Percentiles rank a stretch among this genome's conserved stretches.
These are phyloP conservation scores for Pectinophora gossypiella DNA, from an alignment of 1,140 invertebrate species.

Conservation along the genomic window DNA sequence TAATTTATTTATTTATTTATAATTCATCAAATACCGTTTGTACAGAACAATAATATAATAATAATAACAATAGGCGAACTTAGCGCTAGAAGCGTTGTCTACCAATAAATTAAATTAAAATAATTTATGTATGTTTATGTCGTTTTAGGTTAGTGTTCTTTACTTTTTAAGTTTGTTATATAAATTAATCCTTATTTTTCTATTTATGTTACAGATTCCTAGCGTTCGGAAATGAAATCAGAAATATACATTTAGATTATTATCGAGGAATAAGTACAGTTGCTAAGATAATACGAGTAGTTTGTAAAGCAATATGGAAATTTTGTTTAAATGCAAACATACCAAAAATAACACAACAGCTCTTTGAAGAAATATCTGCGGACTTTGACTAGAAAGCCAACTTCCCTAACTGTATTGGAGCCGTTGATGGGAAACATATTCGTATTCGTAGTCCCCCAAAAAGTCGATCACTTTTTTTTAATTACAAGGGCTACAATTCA, in stretches of 20 bases:
- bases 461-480: constrained; percentile 43
- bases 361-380: constrained; percentile 19
- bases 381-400: constrained; percentile 29
- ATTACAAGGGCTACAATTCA: constrained; percentile 59
- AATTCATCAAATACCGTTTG: no score
- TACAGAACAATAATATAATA: no score
- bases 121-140: neutral
- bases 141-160: neutral
- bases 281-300: constrained; percentile 21
- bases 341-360: constrained; percentile 22
- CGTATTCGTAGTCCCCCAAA: constrained; percentile 26
- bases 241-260: constrained; percentile 19
- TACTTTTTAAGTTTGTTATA: constrained; percentile 12
- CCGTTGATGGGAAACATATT: constrained; percentile 34
- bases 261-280: constrained; percentile 21
- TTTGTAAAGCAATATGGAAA: constrained; percentile 17
- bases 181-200: constrained; percentile 17
- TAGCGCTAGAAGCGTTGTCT: no score
- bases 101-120: no score
- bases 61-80: no score
- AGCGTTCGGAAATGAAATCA: constrained; percentile 15
- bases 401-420: no score
- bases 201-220: constrained; percentile 17
- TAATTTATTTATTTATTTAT: neutral
- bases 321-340: constrained; percentile 15